These are phyloP conservation scores for Actinopyga echinites DNA, from an alignment of 53 echinoderm and acorn worm genomes.

Conservation along the genomic window DNA sequence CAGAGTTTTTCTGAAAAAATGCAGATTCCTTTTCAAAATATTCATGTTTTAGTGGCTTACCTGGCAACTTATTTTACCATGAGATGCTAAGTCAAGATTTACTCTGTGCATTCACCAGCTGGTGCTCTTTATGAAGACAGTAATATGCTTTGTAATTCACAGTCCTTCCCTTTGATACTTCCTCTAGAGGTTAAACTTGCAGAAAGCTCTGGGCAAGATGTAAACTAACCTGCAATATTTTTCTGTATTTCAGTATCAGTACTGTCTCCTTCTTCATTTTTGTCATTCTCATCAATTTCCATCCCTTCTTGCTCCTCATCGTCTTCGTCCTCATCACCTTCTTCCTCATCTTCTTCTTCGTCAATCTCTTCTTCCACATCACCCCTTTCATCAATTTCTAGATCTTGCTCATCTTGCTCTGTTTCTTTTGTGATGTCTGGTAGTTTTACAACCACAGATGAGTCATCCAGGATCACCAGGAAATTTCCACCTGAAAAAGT, in stretches of 20 bases:
- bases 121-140: no score
- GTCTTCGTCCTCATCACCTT: neutral
- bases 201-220: no score
- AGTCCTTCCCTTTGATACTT: neutral
- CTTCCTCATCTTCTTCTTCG: slow-evolving; percentile 31
- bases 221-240: slow-evolving; percentile 8
- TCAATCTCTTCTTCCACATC: neutral
- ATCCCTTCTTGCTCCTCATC: slow-evolving; percentile 30
- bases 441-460: slow-evolving; percentile 17
- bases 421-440: slow-evolving; percentile 20
- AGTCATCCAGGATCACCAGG: neutral
- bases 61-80: no score
- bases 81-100: no score
- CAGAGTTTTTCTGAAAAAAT: no score
- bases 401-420: slow-evolving; percentile 8
- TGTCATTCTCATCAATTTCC: neutral
- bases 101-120: no score
- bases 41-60: no score
- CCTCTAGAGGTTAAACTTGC: no score
- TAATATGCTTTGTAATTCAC: no score
- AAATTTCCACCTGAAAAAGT: slow-evolving; percentile 3
- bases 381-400: neutral
- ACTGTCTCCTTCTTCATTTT: slow-evolving; percentile 17
- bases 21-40: no score
- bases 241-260: slow-evolving; percentile 29